Conservation (phyloP, 2,888 invertebrate genomes). For the Oscheius sp. region DNA sequence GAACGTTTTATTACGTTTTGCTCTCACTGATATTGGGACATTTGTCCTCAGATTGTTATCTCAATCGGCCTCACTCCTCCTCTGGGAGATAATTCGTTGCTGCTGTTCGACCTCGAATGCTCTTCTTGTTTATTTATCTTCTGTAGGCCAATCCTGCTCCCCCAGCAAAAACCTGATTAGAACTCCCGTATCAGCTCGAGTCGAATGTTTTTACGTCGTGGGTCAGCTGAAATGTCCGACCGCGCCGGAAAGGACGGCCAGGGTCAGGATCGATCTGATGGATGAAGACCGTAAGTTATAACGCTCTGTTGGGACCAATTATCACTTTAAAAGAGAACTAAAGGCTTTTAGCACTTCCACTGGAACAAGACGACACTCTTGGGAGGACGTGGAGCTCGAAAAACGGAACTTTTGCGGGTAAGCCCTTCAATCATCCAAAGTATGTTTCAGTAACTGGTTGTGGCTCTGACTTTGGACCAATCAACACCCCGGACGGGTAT, state of each 20-base stretch:
- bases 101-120: neutral
- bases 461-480: constrained; percentile 59
- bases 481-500: constrained; percentile 58
- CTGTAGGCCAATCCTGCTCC: neutral
- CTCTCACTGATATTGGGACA: too few relatives aligned
- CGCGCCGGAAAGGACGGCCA: constrained; percentile 27
- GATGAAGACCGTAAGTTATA: constrained; percentile 57
- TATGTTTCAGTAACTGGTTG: constrained; percentile 50
- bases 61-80: neutral
- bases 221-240: constrained; percentile 48
- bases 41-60: constrained; percentile 2
- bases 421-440: neutral
- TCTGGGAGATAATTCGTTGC: too few relatives aligned
- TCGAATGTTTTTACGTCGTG: constrained; percentile 43
- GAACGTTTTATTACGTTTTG: too few relatives aligned
- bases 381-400: constrained; percentile 53
- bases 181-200: constrained; percentile 2
- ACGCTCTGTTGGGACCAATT: neutral
- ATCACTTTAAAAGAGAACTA: neutral
- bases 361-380: constrained; percentile 57
- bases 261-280: constrained; percentile 52
- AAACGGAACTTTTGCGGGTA: constrained; percentile 47
- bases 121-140: neutral
- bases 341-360: constrained; percentile 50
- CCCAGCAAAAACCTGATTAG: neutral